Percentiles rank a stretch among this genome's conserved stretches.
Evolutionary conservation across 2,888 invertebrate genomes (phyloP).

Genomic region (Palloptera scutellata): DNA sequence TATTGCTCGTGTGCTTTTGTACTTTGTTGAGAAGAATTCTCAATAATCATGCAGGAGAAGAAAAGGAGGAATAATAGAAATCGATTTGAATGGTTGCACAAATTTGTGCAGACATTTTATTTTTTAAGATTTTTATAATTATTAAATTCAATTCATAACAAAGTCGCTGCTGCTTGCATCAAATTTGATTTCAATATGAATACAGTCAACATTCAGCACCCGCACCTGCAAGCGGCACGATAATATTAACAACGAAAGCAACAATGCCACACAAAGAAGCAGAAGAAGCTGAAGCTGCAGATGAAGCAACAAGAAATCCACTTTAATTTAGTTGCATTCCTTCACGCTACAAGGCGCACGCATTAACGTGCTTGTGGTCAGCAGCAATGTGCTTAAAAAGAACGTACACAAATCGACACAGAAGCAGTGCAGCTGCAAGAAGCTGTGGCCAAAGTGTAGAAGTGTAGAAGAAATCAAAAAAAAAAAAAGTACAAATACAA

Average conservation of each 20-base stretch:
- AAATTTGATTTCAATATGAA: no score
- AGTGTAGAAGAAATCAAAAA: conserved; percentile 6
- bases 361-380: conserved; percentile 43
- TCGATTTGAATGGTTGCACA: no score
- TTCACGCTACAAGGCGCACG: conserved; percentile 39
- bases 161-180: no score
- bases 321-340: conserved; percentile 42
- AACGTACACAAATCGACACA: conserved; percentile 6
- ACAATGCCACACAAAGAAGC: no score
- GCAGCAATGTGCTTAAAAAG: conserved; percentile 29
- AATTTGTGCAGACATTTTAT: no score
- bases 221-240: no score
- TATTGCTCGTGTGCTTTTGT: conserved; percentile 1
- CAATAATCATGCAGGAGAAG: no score
- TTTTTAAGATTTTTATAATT: no score
- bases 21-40: neutral
- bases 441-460: conserved; percentile 30
- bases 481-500: conserved; percentile 1
- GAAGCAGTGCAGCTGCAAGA: conserved; percentile 31
- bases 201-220: no score
- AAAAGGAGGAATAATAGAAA: no score
- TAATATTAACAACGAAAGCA: no score
- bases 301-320: conserved; percentile 7
- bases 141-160: no score
- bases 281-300: neutral